Percentiles rank a stretch among this genome's conserved stretches.
Evolutionary conservation across 2,113 vertebrate genomes (phyloP).

Genomic region (Equus quagga): DNA sequence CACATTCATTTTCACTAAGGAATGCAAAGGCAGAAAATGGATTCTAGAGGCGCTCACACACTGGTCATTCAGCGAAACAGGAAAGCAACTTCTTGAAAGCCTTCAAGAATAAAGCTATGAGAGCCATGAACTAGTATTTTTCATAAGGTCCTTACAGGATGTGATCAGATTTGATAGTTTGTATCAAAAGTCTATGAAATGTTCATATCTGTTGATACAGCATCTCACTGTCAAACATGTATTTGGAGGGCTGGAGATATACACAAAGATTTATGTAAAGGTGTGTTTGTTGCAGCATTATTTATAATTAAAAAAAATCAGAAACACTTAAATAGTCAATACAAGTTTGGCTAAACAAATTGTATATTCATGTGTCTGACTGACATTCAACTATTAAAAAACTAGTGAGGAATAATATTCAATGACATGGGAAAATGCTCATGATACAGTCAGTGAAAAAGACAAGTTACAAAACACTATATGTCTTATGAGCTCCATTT

Average conservation of each 20-base stretch:
- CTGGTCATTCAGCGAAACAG: not conserved
- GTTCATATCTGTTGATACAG: not conserved
- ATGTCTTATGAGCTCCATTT: not conserved
- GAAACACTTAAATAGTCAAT: slow-evolving; percentile 39
- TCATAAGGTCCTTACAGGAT: slow-evolving; percentile 31
- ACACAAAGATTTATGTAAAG: not conserved
- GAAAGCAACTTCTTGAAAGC: slow-evolving; percentile 31
- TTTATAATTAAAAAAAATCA: slow-evolving; percentile 16
- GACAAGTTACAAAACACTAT: not conserved
- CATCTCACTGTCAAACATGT: not conserved
- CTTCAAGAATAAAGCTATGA: not conserved
- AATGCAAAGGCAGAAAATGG: slow-evolving; percentile 34
- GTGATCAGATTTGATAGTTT: not conserved
- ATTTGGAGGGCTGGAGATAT: not conserved
- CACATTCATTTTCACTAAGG: slow-evolving; percentile 46
- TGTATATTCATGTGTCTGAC: not conserved
- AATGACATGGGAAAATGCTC: not conserved
- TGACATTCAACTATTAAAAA: slow-evolving; percentile 14
- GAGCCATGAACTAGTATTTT: not conserved
- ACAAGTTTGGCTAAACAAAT: slow-evolving; percentile 24
- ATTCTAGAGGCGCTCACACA: not conserved
- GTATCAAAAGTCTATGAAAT: slow-evolving; percentile 49
- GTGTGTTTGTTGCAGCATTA: not conserved
- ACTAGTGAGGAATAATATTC: not conserved
- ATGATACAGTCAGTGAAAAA: not conserved